Base-by-base conservation (phyloP, 2,113 vertebrate species). In the Ornithorhynchus anatinus region DNA sequence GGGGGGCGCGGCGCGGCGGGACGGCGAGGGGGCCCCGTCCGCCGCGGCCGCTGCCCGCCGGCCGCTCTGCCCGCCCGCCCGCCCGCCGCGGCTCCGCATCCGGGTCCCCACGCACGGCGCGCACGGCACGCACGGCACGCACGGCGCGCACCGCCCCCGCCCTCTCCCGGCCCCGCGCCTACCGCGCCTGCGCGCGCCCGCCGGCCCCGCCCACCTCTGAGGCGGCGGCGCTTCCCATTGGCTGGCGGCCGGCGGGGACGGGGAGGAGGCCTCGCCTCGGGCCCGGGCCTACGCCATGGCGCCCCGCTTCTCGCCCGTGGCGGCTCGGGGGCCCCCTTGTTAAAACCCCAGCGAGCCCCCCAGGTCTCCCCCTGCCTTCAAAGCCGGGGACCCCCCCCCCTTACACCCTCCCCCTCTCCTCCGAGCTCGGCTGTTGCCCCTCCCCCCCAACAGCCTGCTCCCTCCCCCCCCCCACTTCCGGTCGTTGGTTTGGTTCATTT, bases 41-140 rank as follows among this genome's bases (percentile, higher is more conserved):
- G 73, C 61, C 57, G 71, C 75, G 39, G 68, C 35, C 23, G 75
- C 6, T 73, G 59, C 69, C 12, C 16, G 53, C 71, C 67, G 82
- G 79, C 77, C 73, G 82, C 36, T 77, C 79, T 52, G 72, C 71
- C 69, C 38, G 71, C 57, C 59, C 77, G 72, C 72, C 40, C 76
- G 75, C 80, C 48, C 79, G 77, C 62, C 79, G 47, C 80, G 65
- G 51, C 63, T 69, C 36, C 57, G 80, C 52, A 77, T 14, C 2
- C 69, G 58, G 43, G n/a, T n/a, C n/a, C n/a, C n/a, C n/a, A n/a
- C n/a, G n/a, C 12, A 13, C 13, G 40, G 40, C 13, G 12, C 13
- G 13, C 13, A 12, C 13, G 40, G n/a, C n/a, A n/a, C n/a, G n/a
- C 12, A 13, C 13, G 40, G 40, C 13, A 43, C 13, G 13, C 13